Conservation (phyloP, 2,797 vertebrate species). For the Fistularia tabacaria region DNA sequence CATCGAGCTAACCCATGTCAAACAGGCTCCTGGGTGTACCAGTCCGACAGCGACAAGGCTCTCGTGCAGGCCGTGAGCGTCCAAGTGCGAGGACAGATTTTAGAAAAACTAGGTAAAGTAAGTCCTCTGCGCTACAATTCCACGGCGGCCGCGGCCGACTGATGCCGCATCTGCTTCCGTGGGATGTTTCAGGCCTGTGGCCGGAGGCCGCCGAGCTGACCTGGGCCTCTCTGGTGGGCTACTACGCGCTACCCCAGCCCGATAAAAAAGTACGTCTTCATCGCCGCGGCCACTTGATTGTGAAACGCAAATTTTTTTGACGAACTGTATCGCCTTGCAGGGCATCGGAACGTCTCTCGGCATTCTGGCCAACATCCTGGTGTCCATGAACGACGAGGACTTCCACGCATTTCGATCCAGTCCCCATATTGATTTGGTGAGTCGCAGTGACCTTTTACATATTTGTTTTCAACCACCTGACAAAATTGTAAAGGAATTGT, state of each 20-base stretch:
- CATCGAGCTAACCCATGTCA: too few relatives aligned
- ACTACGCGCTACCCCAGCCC: conserved; percentile 83
- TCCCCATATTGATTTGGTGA: conserved; percentile 77
- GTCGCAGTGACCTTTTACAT: neutral
- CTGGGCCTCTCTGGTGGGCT: conserved; percentile 88
- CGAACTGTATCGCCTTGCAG: conserved; percentile 59
- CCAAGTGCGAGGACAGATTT: conserved; percentile 90
- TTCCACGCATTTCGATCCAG: conserved; percentile 77
- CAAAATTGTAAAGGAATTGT: neutral
- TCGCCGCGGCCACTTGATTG: neutral
- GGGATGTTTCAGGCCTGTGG: conserved; percentile 83
- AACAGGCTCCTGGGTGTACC: conserved; percentile 86
- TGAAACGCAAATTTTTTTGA: neutral
- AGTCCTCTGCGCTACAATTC: neutral
- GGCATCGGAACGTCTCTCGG: conserved; percentile 90
- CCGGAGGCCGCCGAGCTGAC: conserved; percentile 86
- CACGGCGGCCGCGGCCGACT: neutral
- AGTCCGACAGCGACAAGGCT: conserved; percentile 76
- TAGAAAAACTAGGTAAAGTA: conserved; percentile 88
- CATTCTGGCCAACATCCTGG: conserved; percentile 85
- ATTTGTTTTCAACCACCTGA: neutral
- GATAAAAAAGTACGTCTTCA: conserved; percentile 86
- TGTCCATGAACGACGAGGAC: conserved; percentile 90
- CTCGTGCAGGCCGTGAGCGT: conserved; percentile 91
- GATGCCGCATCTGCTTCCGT: neutral